Conservation (phyloP, 2,113 vertebrate genomes). For the Dermatemys mawii region DNA sequence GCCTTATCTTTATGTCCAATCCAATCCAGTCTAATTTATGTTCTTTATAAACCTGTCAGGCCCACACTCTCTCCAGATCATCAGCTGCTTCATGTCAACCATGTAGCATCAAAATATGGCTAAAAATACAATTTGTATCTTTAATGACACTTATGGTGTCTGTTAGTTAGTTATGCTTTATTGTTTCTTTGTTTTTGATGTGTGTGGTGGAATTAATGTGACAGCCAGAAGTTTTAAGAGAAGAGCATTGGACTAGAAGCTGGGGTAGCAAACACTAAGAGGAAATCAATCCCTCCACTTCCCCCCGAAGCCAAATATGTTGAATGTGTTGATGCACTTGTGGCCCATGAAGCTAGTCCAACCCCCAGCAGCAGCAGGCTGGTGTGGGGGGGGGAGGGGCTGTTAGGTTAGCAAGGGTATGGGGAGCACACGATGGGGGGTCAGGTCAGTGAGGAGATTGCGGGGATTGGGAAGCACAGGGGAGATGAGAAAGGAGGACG, state of each 20-base stretch:
- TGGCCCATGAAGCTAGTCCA: neutral
- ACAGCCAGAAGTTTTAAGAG: neutral
- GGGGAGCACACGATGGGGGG: neutral
- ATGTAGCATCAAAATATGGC: neutral
- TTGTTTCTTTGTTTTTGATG: neutral
- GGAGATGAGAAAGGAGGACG: neutral
- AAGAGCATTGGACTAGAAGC: neutral
- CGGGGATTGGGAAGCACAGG: neutral
- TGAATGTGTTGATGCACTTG: neutral
- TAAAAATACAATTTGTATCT: neutral
- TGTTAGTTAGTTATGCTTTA: neutral
- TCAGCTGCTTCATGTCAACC: neutral
- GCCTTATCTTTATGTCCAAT: neutral
- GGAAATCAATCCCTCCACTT: no score
- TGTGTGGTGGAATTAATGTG: neutral
- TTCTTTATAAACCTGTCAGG: neutral
- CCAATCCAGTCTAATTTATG: neutral
- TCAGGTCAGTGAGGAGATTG: neutral
- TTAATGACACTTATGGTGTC: neutral
- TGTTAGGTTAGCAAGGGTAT: neutral
- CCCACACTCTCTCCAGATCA: neutral
- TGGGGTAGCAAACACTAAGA: no score
- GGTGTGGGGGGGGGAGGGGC: neutral
- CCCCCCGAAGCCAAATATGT: neutral
- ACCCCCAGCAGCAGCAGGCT: neutral